A percentile compares a stretch with the other conserved stretches of the same genome.
Evolutionary conservation across 2,113 vertebrate genomes (phyloP).

Genomic region (Ageneiosus marmoratus): DNA sequence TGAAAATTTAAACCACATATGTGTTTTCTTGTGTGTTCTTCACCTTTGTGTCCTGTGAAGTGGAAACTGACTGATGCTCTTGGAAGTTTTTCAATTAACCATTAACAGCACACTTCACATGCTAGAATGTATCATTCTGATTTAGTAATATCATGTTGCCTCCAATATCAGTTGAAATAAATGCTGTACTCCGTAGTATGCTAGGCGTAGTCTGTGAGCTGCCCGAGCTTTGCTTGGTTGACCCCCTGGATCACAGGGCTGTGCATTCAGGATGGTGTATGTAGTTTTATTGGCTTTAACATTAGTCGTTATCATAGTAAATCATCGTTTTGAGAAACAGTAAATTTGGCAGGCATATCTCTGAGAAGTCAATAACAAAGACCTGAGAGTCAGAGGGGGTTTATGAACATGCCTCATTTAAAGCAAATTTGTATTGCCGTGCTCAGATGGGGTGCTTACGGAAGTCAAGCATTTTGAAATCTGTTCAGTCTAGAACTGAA

Average conservation of each 20-base stretch:
- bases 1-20: neutral
- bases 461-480: neutral
- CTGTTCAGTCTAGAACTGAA: constrained; percentile 1
- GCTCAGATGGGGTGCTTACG: neutral
- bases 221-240: too few relatives aligned
- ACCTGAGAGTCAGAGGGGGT: neutral
- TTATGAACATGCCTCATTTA: neutral
- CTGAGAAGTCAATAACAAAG: neutral
- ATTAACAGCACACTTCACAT: neutral
- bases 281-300: too few relatives aligned
- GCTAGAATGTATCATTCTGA: neutral
- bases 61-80: neutral
- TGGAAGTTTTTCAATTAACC: neutral
- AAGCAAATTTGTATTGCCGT: neutral
- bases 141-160: neutral
- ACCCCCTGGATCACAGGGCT: too few relatives aligned
- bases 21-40: neutral
- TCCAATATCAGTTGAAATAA: neutral
- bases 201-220: neutral
- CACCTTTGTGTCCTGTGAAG: neutral
- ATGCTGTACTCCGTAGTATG: neutral
- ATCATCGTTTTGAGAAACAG: neutral
- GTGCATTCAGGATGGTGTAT: too few relatives aligned
- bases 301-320: too few relatives aligned
- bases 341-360: neutral